Conservation (phyloP, 2,888 invertebrate species). For the Formica aserva region DNA sequence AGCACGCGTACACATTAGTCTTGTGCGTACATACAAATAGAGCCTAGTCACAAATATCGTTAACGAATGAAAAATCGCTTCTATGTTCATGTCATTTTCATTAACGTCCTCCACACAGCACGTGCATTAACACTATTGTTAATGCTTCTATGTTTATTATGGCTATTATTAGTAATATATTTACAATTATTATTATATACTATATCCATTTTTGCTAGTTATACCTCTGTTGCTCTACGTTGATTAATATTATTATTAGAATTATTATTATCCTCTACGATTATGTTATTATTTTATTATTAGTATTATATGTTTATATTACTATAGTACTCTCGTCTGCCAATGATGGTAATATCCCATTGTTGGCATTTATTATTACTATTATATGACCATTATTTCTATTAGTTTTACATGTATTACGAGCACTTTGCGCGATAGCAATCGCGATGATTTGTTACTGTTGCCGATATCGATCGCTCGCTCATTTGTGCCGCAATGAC, state of each 20-base stretch:
- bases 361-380: constrained; percentile 65
- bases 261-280: constrained; percentile 62
- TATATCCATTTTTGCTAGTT: constrained; percentile 57
- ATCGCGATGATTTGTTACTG: constrained; percentile 55
- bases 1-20: constrained; percentile 70
- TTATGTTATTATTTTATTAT: constrained; percentile 63
- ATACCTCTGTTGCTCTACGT: constrained; percentile 66
- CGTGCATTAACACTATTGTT: constrained; percentile 64
- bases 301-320: constrained; percentile 51
- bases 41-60: constrained; percentile 82
- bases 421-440: constrained; percentile 59
- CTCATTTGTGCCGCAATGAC: constrained; percentile 50
- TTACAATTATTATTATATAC: constrained; percentile 60
- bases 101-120: constrained; percentile 67
- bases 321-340: constrained; percentile 50
- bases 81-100: constrained; percentile 75
- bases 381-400: constrained; percentile 65
- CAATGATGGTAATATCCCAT: constrained; percentile 61
- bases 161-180: constrained; percentile 63
- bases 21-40: constrained; percentile 73
- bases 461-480: constrained; percentile 49
- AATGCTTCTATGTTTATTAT: constrained; percentile 66
- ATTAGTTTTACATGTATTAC: constrained; percentile 63
- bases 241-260: constrained; percentile 60
- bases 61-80: constrained; percentile 72